Evolutionary conservation across 2,113 vertebrate genomes (phyloP).

Genomic region (Ceyx cyanopectus): DNA sequence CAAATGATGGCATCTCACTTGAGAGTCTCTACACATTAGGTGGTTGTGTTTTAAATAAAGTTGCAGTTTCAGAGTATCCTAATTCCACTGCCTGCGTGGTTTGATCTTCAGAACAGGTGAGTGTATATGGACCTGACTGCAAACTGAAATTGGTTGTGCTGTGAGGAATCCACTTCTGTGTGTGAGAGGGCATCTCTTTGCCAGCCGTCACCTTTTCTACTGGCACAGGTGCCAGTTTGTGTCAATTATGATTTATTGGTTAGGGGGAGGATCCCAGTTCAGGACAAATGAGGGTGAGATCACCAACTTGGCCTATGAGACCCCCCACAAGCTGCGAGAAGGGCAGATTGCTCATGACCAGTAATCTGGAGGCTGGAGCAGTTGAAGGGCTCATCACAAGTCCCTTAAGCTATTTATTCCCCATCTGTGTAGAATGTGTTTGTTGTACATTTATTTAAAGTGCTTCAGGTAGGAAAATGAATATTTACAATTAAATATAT

Average conservation of each 20-base stretch:
- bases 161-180: neutral
- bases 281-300: neutral
- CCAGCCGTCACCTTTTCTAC: neutral
- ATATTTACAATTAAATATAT: conserved; percentile 70
- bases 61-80: neutral
- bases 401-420: neutral
- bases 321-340: neutral
- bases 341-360: neutral
- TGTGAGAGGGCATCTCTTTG: neutral
- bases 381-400: neutral
- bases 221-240: neutral
- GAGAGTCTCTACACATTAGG: neutral
- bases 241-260: neutral
- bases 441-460: conserved; percentile 34
- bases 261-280: neutral
- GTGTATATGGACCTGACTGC: neutral
- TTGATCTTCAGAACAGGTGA: neutral
- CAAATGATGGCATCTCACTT: accelerated
- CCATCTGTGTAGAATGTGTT: neutral
- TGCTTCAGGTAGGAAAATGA: conserved; percentile 55
- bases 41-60: neutral
- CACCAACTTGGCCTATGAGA: accelerated
- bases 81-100: accelerated
- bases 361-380: neutral
- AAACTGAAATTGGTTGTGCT: neutral